phyloP scores from a whole-genome alignment of 2,113 vertebrate genomes.

The Sphyrna mokarran region DNA sequence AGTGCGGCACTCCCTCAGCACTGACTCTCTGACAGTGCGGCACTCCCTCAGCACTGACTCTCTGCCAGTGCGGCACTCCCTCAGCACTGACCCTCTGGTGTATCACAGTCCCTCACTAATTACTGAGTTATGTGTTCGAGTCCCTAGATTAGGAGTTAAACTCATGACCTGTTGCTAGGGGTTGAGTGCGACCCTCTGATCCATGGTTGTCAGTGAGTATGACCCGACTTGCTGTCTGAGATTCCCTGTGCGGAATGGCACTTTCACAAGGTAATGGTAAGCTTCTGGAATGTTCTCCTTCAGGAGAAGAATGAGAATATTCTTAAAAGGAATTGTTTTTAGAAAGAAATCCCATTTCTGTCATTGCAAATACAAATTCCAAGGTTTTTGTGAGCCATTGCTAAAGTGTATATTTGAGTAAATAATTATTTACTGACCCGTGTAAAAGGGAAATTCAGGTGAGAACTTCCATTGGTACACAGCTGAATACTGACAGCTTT shows the following conservation, averaged over 20 bases:
- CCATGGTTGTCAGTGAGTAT: neutral
- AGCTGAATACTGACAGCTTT: neutral
- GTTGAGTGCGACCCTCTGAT: neutral
- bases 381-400: neutral
- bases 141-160: neutral
- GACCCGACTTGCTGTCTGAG: neutral
- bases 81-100: neutral
- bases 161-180: neutral
- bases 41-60: neutral
- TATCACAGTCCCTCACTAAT: neutral
- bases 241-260: neutral
- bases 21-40: neutral
- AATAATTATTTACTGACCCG: neutral
- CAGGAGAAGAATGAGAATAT: neutral
- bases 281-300: neutral
- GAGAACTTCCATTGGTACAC: neutral
- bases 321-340: neutral
- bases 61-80: neutral
- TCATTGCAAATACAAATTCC: neutral
- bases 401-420: neutral
- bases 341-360: neutral
- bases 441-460: neutral
- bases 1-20: neutral
- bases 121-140: neutral
- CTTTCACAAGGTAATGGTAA: neutral